Evolutionary conservation across 2,888 invertebrate species (phyloP).

Genomic region (Globia sparganii): DNA sequence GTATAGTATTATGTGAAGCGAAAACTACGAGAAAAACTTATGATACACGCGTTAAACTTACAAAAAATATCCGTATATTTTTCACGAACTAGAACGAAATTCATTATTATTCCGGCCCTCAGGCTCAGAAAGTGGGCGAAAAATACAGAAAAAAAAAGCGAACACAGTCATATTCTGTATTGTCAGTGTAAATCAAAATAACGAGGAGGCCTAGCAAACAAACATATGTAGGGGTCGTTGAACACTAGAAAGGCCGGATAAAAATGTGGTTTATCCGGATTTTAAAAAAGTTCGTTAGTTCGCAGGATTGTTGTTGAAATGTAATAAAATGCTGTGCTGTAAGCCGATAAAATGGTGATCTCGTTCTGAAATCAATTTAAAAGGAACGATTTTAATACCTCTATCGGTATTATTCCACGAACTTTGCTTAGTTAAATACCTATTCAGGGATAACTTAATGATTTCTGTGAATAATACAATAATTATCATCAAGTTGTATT

Average conservation of each 20-base stretch:
- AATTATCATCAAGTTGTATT: neutral
- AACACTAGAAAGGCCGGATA: slow-evolving; percentile 58
- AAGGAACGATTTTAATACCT: neutral
- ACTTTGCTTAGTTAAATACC: neutral
- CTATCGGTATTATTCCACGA: neutral
- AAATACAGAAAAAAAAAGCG: slow-evolving; percentile 61
- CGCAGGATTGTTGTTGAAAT: slow-evolving; percentile 33
- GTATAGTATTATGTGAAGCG: slow-evolving; percentile 20
- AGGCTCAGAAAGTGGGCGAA: slow-evolving; percentile 58
- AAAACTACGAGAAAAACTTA: slow-evolving; percentile 48
- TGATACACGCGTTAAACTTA: slow-evolving; percentile 57
- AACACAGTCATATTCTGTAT: slow-evolving; percentile 63
- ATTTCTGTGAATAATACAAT: neutral
- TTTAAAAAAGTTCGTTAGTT: slow-evolving; percentile 34
- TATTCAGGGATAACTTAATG: neutral
- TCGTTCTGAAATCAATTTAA: slow-evolving; percentile 4
- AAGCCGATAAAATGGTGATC: slow-evolving; percentile 25
- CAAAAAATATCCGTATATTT: slow-evolving; percentile 54
- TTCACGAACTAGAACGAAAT: slow-evolving; percentile 55
- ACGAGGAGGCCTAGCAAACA: slow-evolving; percentile 61
- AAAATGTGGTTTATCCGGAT: slow-evolving; percentile 57
- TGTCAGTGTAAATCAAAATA: slow-evolving; percentile 73
- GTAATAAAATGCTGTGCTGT: slow-evolving; percentile 29
- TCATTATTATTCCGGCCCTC: slow-evolving; percentile 67
- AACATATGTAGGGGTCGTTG: slow-evolving; percentile 59